A percentile compares a stretch with the other conserved stretches of the same genome.
Conservation (phyloP, 2,888 invertebrate species). For the Tenthredo notha region DNA sequence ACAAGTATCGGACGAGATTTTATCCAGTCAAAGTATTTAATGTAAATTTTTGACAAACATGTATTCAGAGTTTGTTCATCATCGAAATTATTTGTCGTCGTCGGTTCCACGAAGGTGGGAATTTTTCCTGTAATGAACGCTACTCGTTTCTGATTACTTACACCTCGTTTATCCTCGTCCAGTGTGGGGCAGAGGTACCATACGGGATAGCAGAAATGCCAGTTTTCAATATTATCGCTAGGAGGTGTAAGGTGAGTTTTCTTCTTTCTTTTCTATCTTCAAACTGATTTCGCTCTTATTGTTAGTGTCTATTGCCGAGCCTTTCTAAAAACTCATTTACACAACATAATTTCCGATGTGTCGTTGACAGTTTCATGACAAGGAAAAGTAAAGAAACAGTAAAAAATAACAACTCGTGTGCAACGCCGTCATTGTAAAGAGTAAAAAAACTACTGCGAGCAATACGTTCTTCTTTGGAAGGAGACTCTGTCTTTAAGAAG, state of each 20-base stretch:
- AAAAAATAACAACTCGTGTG: not conserved
- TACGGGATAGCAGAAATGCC: conserved; percentile 77
- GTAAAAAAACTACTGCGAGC: not conserved
- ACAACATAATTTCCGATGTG: not conserved
- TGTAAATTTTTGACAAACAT: not conserved
- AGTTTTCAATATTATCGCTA: conserved; percentile 83
- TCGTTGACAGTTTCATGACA: not conserved
- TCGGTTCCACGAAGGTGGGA: not conserved
- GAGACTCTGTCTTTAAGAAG: not conserved
- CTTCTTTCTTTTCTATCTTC: not conserved
- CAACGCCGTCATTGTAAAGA: not conserved
- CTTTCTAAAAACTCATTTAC: not conserved
- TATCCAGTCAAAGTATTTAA: not conserved
- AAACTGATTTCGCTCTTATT: not conserved
- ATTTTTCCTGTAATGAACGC: not conserved
- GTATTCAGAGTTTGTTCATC: not conserved
- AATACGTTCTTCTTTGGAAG: not conserved
- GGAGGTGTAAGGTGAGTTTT: conserved; percentile 82
- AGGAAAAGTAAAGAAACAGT: not conserved
- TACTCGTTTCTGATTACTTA: not conserved
- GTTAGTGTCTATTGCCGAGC: not conserved
- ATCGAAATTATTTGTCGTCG: not conserved
- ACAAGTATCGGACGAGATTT: not conserved
- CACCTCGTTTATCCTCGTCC: conserved; percentile 21
- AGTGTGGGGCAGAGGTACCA: not conserved